A percentile compares a stretch with the other conserved stretches of the same genome.
Conservation (phyloP, 92 coral and sea anemone species). For the Siderastrea siderea region DNA sequence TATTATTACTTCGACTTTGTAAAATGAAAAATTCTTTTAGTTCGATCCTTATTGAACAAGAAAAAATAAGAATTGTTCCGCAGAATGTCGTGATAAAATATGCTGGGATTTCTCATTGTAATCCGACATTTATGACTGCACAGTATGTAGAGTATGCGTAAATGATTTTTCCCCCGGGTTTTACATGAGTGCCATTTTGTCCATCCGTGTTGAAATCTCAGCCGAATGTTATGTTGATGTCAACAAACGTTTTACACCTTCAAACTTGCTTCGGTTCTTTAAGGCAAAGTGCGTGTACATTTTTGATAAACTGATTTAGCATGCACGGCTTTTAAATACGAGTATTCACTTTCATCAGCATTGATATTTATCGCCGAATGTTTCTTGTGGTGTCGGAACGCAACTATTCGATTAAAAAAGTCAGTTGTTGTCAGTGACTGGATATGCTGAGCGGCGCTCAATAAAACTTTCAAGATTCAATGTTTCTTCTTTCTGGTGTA, state of each 20-base stretch:
- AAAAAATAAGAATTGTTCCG: background rate
- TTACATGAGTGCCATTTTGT: no score
- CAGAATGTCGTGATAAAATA: background rate
- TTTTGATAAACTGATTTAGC: background rate
- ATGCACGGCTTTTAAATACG: background rate
- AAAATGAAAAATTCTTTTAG: background rate
- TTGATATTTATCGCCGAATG: background rate
- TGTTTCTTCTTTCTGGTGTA: constrained; percentile 3
- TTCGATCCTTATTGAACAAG: background rate
- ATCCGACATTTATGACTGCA: background rate
- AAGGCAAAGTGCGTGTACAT: background rate
- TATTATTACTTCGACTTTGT: background rate
- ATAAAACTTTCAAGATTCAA: background rate
- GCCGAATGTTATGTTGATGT: background rate
- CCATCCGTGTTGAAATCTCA: background rate
- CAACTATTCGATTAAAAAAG: background rate
- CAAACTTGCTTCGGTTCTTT: no score
- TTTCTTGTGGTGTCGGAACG: background rate
- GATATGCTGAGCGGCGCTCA: background rate
- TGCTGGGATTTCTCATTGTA: background rate
- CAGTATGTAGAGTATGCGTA: background rate
- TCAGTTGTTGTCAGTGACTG: constrained; percentile 1
- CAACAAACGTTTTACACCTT: background rate
- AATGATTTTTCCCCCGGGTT: background rate
- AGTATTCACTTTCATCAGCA: background rate